Evolutionary conservation across 92 coral and sea anemone species (phyloP), one percentile per base, ranked within the genome.

Genomic region (Virgularia gustaviana): DNA sequence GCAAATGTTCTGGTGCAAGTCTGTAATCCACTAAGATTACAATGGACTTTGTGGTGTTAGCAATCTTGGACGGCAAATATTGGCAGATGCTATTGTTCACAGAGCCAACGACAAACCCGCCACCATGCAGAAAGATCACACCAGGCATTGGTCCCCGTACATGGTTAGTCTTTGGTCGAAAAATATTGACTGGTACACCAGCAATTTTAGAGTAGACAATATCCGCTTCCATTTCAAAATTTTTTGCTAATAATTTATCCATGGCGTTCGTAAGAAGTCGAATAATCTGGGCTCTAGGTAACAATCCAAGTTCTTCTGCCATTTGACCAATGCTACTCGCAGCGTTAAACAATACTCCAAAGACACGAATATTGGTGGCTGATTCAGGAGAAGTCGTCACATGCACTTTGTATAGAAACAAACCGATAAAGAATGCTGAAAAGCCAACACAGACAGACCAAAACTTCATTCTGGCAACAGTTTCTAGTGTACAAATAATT

Each of bases 1-100:
- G 89, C 13, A 72, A 65, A 73, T 84, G 86, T 36, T 86, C 85
- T 11, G 99, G 99, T 47, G 96, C 94, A 66, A 84, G 90, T 20
- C 94, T 71, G 73, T 89, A 94, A 24, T 96, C 90, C 31, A 68
- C 75, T 30, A 61, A 68, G 35, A 68, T 49, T 18, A 68, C 75
- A 42, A 68, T 61, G 2, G 75, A 49, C 31, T 49, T 30, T 28
- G 75, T 68, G 22, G 12, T 65, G 19, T 32, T 15, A 8, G 75
- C 60, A 49, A 68, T 2, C 45, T 29, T 68, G 43, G 23, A 31
- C 11, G 47, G 33, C 6, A 20, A 5, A 22, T 42, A 31, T 16
- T 32, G 4, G 32, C 45, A 68, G 12, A 36, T 13, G 3, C 6
- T 32, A 31, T 45, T 47, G 11, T 35, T 70, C 11, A 72, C 57